phyloP scores from a whole-genome alignment of 2,888 invertebrate species.

The Fissipunctia ypsillon region DNA sequence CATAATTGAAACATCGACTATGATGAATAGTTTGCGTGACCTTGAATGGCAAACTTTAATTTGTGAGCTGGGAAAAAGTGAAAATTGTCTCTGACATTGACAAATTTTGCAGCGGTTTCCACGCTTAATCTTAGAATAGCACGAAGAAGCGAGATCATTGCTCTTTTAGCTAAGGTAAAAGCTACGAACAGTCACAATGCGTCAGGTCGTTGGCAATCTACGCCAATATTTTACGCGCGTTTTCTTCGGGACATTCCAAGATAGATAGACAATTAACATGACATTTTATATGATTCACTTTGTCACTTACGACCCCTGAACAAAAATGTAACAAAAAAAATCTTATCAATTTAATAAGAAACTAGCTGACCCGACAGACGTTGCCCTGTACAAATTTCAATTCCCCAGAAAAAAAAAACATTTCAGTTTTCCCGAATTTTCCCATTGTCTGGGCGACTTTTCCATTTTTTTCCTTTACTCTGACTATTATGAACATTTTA shows the following conservation, averaged over 20 bases:
- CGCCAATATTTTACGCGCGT: not conserved
- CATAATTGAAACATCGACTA: constrained; percentile 43
- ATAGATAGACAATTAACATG: not conserved
- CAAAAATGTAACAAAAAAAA: not conserved
- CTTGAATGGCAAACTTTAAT: constrained; percentile 43
- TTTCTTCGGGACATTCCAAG: not conserved
- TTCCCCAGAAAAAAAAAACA: too few relatives aligned
- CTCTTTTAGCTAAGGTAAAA: constrained; percentile 44
- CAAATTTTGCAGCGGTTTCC: constrained; percentile 48
- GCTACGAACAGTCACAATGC: constrained; percentile 14
- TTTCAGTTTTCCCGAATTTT: too few relatives aligned
- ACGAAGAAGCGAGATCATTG: constrained; percentile 45
- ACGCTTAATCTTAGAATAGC: constrained; percentile 42
- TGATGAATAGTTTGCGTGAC: constrained; percentile 50
- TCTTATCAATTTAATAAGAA: not conserved
- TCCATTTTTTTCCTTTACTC: too few relatives aligned
- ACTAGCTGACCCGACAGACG: too few relatives aligned
- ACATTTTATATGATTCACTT: not conserved
- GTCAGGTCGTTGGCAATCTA: not conserved
- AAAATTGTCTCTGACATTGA: constrained; percentile 60
- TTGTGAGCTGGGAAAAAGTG: constrained; percentile 57
- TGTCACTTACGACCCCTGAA: not conserved
- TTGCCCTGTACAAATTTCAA: too few relatives aligned
- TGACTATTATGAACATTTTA: too few relatives aligned
- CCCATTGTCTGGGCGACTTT: too few relatives aligned